Evolutionary conservation across 2,888 invertebrate genomes (phyloP).

Genomic region (Synergus gifuensis): DNA sequence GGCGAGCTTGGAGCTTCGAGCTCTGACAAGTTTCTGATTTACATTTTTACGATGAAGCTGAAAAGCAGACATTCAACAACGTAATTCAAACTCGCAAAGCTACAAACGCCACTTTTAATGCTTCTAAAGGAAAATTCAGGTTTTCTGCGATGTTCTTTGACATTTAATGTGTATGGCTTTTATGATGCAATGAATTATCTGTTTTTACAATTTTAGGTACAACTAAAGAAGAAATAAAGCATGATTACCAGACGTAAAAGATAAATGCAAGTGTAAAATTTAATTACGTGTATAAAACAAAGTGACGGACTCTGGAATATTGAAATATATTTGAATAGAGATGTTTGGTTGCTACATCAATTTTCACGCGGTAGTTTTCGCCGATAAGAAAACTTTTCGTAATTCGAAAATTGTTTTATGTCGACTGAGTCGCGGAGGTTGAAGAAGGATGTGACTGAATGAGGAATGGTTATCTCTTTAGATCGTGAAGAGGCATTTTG

Average conservation of each 20-base stretch:
- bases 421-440: not conserved
- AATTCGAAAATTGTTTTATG: conserved; percentile 1
- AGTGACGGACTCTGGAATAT: not conserved
- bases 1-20: not conserved
- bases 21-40: not conserved
- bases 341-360: too few relatives aligned
- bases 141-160: not conserved
- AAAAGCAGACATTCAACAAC: not conserved
- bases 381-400: not conserved
- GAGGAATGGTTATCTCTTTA: conserved; percentile 58
- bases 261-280: not conserved
- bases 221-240: not conserved
- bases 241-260: not conserved
- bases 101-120: conserved; percentile 7
- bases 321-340: not conserved
- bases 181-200: not conserved
- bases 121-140: not conserved
- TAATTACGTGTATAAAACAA: not conserved
- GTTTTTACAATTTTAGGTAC: not conserved
- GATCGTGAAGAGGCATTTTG: conserved; percentile 56
- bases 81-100: conserved; percentile 23
- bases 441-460: conserved; percentile 57
- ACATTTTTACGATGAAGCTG: not conserved
- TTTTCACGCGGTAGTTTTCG: not conserved
- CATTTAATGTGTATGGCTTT: not conserved